Percentiles rank a stretch among this genome's conserved stretches.
Evolutionary conservation across 2,113 vertebrate genomes (phyloP).

Genomic region (Anhinga anhinga): DNA sequence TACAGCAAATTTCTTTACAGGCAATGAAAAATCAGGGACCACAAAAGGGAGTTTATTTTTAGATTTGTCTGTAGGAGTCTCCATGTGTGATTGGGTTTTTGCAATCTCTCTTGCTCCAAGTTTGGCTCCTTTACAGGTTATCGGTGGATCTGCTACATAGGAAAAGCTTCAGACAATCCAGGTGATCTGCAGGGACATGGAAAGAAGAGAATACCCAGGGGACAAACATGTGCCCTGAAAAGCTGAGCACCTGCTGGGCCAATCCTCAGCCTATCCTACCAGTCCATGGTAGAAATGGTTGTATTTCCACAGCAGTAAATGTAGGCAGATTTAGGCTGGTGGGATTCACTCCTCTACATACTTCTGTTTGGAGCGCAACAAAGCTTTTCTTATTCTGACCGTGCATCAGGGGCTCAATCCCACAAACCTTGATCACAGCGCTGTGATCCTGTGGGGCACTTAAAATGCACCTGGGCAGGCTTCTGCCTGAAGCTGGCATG

Average conservation of each 20-base stretch:
- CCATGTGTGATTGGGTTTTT: not conserved
- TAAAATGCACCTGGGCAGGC: not conserved
- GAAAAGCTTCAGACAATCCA: not conserved
- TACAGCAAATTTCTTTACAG: not conserved
- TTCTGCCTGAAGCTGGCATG: rapidly evolving
- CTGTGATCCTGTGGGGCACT: not conserved
- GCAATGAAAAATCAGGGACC: not conserved
- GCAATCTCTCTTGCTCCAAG: not conserved
- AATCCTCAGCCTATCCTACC: not conserved
- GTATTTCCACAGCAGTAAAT: not conserved
- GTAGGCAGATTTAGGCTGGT: not conserved
- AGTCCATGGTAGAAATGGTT: not conserved
- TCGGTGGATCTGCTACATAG: not conserved
- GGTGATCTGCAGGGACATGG: not conserved
- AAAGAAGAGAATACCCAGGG: not conserved
- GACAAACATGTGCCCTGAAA: not conserved
- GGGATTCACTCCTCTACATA: not conserved
- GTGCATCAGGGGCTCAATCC: rapidly evolving
- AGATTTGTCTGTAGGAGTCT: not conserved
- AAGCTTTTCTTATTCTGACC: not conserved
- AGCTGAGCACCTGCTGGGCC: not conserved
- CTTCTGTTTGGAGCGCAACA: not conserved
- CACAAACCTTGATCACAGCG: not conserved
- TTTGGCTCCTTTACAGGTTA: slow-evolving; percentile 28
- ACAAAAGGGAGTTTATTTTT: not conserved